Evolutionary conservation across 2,888 invertebrate genomes (phyloP), one percentile per base, ranked within the genome.

Genomic region (Pseudococcus jackbeardsleyi): DNA sequence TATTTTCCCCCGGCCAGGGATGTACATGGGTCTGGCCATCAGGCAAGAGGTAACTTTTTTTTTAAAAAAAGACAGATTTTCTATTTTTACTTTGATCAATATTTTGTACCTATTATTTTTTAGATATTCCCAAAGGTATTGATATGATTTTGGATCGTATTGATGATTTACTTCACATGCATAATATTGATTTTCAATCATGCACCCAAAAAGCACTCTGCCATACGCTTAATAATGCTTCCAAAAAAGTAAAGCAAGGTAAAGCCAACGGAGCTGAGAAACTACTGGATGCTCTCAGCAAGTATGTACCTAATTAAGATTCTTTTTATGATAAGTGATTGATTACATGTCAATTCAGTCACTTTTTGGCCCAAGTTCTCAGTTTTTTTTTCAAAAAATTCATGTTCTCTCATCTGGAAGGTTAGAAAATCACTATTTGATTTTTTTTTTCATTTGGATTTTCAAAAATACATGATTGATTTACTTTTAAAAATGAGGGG

Each of bases 211-310:
- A 91, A 46, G 90, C 91, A 2, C 90, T 92, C 79, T 92, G 92
- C 88, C 91, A 91, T 26, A 89, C 91, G 11, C 91, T 92, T 22
- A 90, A 91, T 5, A 89, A 90, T n/a, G 91, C 91, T 0, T 91
- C 92, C 0, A 90, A 90, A 0, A 90, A 93, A 11, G 90, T 94
- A 0, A 90, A 90, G 0, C 90, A 46, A 46, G 79, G 79, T n/a
- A 90, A 91, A 42, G 93, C 91, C 0, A 91, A 91, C 0, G 92
- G 92, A 88, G 90, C 91, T 2, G 92, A 92, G 89, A 93, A 93
- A 90, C 92, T 93, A 42, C 90, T 94, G 5, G 92, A 93, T 90
- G 93, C 93, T 0, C 64, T 94, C 22, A 91, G 92, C 42, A 92
- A 92, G 91, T 93, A 87, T 15, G 19, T 64, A n/a, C n/a, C n/a